Conservation (phyloP, 1,140 invertebrate species). For the Octopus sinensis region DNA sequence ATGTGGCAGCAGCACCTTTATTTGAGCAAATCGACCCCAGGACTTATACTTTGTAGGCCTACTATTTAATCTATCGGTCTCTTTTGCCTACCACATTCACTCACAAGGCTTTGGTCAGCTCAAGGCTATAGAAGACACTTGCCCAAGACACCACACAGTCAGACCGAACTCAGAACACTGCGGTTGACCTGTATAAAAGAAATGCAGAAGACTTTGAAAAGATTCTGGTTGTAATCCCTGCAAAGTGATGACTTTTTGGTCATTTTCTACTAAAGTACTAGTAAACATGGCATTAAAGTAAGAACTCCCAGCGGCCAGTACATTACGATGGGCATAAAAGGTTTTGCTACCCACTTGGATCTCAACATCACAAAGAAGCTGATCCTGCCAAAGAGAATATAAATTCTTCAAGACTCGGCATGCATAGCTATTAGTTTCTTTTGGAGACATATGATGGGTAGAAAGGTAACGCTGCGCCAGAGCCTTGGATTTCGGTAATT, state of each 20-base stretch:
- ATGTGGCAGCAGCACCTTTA: no score
- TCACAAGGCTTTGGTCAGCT: no score
- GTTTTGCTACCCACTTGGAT: conserved; percentile 24
- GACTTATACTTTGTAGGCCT: no score
- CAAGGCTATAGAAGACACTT: no score
- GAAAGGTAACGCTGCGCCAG: neutral
- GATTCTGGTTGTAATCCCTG: conserved; percentile 73
- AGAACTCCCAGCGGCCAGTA: conserved; percentile 39
- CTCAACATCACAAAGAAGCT: conserved; percentile 76
- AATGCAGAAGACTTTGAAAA: conserved; percentile 75
- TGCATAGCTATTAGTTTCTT: conserved; percentile 9
- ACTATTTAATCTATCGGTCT: no score
- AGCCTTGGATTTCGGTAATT: neutral
- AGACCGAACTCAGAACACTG: no score
- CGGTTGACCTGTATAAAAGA: conserved; percentile 90
- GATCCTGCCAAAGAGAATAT: conserved; percentile 67
- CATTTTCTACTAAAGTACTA: conserved; percentile 48
- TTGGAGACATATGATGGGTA: neutral
- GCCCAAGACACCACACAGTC: no score
- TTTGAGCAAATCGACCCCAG: no score
- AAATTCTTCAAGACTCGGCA: conserved; percentile 60
- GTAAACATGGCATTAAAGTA: conserved; percentile 51
- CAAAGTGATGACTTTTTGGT: conserved; percentile 69
- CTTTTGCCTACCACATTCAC: no score
- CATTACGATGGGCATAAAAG: conserved; percentile 32